A percentile compares a stretch with the other conserved stretches of the same genome.
Evolutionary conservation across 2,797 vertebrate species (phyloP).

Genomic region (Hydrophis major): DNA sequence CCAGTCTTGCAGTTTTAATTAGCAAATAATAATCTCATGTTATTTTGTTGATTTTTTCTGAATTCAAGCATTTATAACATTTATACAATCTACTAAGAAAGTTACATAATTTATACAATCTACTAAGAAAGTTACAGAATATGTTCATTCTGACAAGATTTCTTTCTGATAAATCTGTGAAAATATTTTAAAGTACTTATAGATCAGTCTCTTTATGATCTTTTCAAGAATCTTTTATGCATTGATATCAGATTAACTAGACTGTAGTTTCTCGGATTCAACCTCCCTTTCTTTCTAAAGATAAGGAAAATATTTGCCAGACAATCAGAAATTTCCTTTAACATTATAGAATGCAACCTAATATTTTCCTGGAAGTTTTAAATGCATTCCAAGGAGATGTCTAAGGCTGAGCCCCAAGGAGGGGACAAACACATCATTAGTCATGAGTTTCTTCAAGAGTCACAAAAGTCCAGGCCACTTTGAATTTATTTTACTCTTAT

Average conservation of each 20-base stretch:
- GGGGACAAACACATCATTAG: too few relatives aligned
- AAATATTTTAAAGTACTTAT: background rate
- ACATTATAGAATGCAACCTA: background rate
- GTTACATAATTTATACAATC: background rate
- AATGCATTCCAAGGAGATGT: too few relatives aligned
- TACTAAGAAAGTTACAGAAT: background rate
- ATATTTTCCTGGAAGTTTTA: background rate
- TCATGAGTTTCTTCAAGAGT: too few relatives aligned
- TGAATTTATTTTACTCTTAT: too few relatives aligned
- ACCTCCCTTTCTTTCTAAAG: background rate
- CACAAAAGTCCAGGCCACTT: too few relatives aligned
- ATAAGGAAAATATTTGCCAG: background rate
- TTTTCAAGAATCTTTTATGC: background rate
- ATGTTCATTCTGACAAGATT: background rate
- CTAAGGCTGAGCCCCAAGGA: too few relatives aligned
- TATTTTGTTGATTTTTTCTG: background rate
- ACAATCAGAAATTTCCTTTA: background rate
- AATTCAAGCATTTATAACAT: background rate
- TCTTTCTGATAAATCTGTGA: background rate
- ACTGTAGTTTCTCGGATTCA: background rate
- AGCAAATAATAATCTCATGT: background rate
- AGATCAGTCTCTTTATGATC: background rate
- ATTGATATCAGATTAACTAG: background rate
- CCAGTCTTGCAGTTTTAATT: background rate
- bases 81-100: background rate